Evolutionary conservation across 2,888 invertebrate genomes (phyloP).

Genomic region (Slavum lentiscoides): DNA sequence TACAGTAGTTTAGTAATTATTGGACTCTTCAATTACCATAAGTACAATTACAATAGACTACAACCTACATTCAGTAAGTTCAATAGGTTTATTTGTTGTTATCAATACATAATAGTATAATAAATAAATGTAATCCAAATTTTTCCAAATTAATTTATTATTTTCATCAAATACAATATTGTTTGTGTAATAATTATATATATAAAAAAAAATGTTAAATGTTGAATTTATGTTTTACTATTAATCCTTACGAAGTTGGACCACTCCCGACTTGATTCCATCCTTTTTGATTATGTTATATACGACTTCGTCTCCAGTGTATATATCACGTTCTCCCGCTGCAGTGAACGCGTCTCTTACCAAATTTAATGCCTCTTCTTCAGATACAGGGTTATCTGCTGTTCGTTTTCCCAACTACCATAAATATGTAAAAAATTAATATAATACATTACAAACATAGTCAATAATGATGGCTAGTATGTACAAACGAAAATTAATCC

Average conservation of each 20-base stretch:
- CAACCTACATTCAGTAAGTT: too few relatives aligned
- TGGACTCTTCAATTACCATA: too few relatives aligned
- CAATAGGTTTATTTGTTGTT: too few relatives aligned
- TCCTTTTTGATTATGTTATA: constrained; percentile 87
- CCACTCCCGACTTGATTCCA: constrained; percentile 74
- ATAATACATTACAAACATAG: not conserved
- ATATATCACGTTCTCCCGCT: constrained; percentile 96
- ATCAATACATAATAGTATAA: too few relatives aligned
- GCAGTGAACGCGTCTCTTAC: constrained; percentile 96
- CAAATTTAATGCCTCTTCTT: constrained; percentile 81
- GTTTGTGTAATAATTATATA: not conserved
- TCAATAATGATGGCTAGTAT: too few relatives aligned
- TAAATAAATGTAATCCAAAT: not conserved
- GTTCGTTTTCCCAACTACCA: constrained; percentile 68
- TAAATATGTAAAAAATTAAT: constrained; percentile 30
- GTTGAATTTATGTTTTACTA: not conserved
- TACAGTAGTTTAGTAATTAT: too few relatives aligned
- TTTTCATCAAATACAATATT: constrained; percentile 23
- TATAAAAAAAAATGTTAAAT: constrained; percentile 25
- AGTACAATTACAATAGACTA: too few relatives aligned
- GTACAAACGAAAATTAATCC: too few relatives aligned
- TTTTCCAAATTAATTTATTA: constrained; percentile 19
- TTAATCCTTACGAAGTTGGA: constrained; percentile 86
- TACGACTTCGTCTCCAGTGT: constrained; percentile 89
- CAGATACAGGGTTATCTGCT: constrained; percentile 63